phyloP scores from a whole-genome alignment of 1,140 invertebrate species.

The Lutraria rhynchaena region DNA sequence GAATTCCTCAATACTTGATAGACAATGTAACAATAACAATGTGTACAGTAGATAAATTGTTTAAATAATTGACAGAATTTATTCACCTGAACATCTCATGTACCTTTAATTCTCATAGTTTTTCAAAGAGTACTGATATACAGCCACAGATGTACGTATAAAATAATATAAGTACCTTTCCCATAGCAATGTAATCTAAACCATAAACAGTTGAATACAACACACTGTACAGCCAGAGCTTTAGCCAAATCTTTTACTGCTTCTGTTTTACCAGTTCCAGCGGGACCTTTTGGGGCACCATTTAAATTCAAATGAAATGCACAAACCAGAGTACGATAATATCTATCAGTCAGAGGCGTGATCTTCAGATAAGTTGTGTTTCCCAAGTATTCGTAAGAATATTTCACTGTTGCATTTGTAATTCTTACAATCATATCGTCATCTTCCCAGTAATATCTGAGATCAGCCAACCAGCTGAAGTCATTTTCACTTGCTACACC shows the following conservation, averaged over 20 bases:
- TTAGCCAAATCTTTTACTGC: slow-evolving; percentile 83
- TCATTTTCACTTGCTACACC: slow-evolving; percentile 81
- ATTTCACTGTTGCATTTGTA: slow-evolving; percentile 82
- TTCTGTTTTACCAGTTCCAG: slow-evolving; percentile 83
- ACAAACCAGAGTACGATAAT: slow-evolving; percentile 76
- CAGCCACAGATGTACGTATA: too few species aligned
- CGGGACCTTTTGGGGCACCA: slow-evolving; percentile 83
- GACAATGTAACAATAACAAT: too few species aligned
- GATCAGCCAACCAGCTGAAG: slow-evolving; percentile 82
- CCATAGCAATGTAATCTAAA: slow-evolving; percentile 83
- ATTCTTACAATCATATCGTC: slow-evolving; percentile 78
- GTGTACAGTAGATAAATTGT: too few species aligned
- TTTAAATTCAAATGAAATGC: slow-evolving; percentile 83
- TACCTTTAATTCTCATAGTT: too few species aligned
- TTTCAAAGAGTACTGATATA: too few species aligned
- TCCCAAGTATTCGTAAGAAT: slow-evolving; percentile 83
- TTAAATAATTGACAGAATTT: too few species aligned
- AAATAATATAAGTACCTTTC: too few species aligned
- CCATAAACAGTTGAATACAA: slow-evolving; percentile 84
- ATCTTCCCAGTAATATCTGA: slow-evolving; percentile 83
- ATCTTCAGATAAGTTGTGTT: slow-evolving; percentile 82
- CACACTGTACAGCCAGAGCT: slow-evolving; percentile 83
- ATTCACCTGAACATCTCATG: too few species aligned
- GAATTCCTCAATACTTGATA: too few species aligned
- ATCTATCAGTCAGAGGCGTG: slow-evolving; percentile 82